Percentiles rank a stretch among this genome's conserved stretches.
These are phyloP conservation scores for Ploceus nigricollis DNA, from an alignment of 2,113 vertebrate species.

Conservation along the genomic window DNA sequence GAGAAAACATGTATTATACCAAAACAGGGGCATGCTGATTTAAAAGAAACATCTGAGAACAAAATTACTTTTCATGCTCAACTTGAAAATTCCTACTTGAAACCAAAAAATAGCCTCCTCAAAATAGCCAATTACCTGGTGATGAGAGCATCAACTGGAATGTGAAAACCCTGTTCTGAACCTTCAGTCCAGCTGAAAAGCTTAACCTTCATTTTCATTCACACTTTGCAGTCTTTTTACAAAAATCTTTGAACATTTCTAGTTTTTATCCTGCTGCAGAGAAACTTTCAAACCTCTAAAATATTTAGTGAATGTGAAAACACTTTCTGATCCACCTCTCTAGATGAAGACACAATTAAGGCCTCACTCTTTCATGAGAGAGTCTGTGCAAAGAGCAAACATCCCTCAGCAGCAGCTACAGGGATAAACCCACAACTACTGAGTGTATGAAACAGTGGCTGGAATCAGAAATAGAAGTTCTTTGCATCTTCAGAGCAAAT, in stretches of 20 bases:
- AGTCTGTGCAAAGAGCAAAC: neutral
- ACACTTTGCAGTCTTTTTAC: neutral
- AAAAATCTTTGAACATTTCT: neutral
- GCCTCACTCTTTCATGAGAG: neutral
- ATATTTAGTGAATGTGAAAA: neutral
- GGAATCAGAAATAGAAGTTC: neutral
- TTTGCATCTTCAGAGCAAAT: neutral
- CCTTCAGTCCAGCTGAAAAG: neutral
- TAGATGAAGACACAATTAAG: neutral
- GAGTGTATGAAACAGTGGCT: neutral
- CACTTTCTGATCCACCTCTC: neutral
- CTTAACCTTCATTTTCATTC: neutral
- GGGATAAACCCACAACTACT: neutral
- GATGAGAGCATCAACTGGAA: neutral
- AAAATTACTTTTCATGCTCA: neutral
- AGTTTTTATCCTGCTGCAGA: neutral
- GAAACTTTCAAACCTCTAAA: neutral
- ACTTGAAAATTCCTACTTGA: neutral
- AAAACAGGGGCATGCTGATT: neutral
- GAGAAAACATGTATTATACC: neutral
- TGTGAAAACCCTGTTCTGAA: neutral
- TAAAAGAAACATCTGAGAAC: neutral
- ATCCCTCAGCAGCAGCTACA: neutral
- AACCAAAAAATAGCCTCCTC: neutral
- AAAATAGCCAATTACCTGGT: neutral